phyloP scores from a whole-genome alignment of 92 coral and sea anemone species.

The Metridium senile region DNA sequence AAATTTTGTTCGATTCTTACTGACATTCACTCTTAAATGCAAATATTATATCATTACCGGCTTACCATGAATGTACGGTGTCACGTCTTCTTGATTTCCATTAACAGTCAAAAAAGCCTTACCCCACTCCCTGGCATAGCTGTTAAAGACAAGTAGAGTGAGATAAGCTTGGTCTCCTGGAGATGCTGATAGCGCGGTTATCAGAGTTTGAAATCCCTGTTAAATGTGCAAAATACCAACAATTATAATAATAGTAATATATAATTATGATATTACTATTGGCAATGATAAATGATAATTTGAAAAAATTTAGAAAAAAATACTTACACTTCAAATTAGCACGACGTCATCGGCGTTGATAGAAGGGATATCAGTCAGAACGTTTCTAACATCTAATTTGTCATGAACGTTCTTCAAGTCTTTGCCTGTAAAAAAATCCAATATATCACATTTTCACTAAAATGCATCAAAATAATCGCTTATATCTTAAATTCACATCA shows the following conservation, averaged over 20 bases:
- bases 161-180: constrained; percentile 31
- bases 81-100: constrained; percentile 31
- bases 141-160: constrained; percentile 16
- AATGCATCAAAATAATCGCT: no score
- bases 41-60: no score
- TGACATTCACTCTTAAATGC: no score
- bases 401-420: neutral
- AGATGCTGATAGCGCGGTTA: constrained; percentile 8
- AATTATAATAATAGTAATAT: neutral
- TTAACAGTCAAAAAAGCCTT: constrained; percentile 21
- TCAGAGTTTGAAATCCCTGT: constrained; percentile 38
- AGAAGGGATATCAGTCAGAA: neutral
- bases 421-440: neutral
- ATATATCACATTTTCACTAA: no score
- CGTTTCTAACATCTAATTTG: neutral
- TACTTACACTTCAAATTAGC: neutral
- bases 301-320: no score
- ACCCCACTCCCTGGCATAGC: constrained; percentile 41
- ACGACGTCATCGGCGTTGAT: neutral
- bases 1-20: no score
- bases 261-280: neutral
- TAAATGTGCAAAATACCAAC: neutral
- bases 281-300: no score
- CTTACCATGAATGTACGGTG: constrained; percentile 58
- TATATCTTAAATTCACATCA: no score